phyloP scores from a whole-genome alignment of 2,888 invertebrate genomes.

The Standfussiana lucernea region DNA sequence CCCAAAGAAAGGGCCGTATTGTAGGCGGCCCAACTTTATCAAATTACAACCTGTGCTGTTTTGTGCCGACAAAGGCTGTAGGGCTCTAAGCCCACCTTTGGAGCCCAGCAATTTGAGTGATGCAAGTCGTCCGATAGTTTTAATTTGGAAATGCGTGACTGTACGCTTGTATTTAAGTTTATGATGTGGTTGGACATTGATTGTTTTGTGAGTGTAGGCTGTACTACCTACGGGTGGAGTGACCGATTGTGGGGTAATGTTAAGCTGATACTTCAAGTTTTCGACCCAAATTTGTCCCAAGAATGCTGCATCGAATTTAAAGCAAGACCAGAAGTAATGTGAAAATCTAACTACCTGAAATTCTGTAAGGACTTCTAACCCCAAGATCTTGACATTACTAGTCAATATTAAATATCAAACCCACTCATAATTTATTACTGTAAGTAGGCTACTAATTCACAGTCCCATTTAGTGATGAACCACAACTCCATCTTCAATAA shows the following conservation, averaged over 20 bases:
- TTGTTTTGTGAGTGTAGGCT: constrained; percentile 45
- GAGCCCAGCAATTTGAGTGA: constrained; percentile 69
- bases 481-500: neutral
- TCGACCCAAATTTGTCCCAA: neutral
- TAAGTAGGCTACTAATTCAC: too few species aligned
- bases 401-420: too few species aligned
- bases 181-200: constrained; percentile 50
- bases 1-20: constrained; percentile 86
- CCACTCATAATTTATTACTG: too few species aligned
- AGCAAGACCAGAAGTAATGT: neutral
- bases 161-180: constrained; percentile 55
- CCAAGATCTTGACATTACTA: too few species aligned
- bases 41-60: constrained; percentile 90
- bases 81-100: constrained; percentile 79
- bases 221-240: constrained; percentile 37
- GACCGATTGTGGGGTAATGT: constrained; percentile 1
- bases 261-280: neutral
- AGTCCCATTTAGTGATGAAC: too few species aligned
- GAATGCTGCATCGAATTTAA: neutral
- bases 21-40: constrained; percentile 90
- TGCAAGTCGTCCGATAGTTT: constrained; percentile 66
- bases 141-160: constrained; percentile 72
- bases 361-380: neutral
- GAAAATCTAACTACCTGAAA: too few species aligned
- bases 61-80: constrained; percentile 88